These are phyloP conservation scores for Pao palembangensis DNA, from an alignment of 2,113 vertebrate species.

Conservation along the genomic window DNA sequence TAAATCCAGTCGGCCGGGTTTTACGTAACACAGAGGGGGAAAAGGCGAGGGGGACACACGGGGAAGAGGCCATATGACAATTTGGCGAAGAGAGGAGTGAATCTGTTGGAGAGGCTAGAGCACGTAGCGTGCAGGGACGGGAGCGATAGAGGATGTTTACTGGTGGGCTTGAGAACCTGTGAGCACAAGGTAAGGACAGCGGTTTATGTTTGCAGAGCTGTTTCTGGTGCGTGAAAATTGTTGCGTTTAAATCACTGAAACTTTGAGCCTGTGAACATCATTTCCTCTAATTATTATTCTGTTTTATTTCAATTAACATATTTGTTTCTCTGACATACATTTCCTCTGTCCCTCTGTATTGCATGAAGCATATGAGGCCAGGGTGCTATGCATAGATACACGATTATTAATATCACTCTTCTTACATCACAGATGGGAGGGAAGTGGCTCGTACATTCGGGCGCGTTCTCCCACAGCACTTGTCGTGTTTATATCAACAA, in stretches of 20 bases:
- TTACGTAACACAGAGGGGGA: slow-evolving; percentile 67
- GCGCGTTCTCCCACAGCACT: slow-evolving; percentile 36
- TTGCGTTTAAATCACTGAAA: neutral
- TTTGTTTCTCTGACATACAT: neutral
- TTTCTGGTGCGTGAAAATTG: too few relatives aligned
- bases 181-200: slow-evolving; percentile 44
- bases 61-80: slow-evolving; percentile 37
- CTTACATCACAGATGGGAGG: slow-evolving; percentile 63
- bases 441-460: slow-evolving; percentile 44
- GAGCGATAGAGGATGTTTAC: slow-evolving; percentile 35
- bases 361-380: slow-evolving; percentile 6
- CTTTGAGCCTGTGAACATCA: neutral
- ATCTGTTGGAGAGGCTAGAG: slow-evolving; percentile 19
- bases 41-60: slow-evolving; percentile 67
- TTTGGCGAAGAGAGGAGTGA: slow-evolving; percentile 17
- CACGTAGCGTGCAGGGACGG: slow-evolving; percentile 14
- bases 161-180: neutral
- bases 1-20: slow-evolving; percentile 47
- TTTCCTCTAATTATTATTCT: neutral
- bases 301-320: neutral
- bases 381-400: slow-evolving; percentile 69
- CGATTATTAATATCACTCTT: slow-evolving; percentile 68
- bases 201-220: neutral
- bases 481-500: slow-evolving; percentile 42
- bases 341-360: neutral